These are phyloP conservation scores for Drosophila cognata DNA, from an alignment of 2,888 invertebrate species.

Conservation along the genomic window DNA sequence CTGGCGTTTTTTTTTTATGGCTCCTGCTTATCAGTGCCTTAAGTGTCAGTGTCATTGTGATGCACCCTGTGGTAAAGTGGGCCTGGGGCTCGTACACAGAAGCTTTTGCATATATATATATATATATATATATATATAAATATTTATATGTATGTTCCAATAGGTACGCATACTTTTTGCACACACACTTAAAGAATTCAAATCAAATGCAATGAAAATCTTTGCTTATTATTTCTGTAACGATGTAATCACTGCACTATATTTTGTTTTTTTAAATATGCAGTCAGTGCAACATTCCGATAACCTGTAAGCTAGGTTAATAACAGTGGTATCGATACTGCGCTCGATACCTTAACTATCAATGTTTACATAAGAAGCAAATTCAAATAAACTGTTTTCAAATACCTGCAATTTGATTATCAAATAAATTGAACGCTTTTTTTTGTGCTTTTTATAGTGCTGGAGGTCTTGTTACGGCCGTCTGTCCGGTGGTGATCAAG, in stretches of 20 bases:
- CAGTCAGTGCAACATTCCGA: not conserved
- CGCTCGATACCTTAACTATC: not conserved
- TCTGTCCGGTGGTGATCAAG: slow-evolving; percentile 94
- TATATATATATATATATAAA: not conserved
- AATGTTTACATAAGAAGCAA: not conserved
- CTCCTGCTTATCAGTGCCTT: slow-evolving; percentile 59
- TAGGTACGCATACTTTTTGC: not conserved
- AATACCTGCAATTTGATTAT: not conserved
- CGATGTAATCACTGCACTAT: not conserved
- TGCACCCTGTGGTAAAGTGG: slow-evolving; percentile 72
- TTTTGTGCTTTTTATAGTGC: slow-evolving; percentile 87
- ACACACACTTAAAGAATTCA: not conserved
- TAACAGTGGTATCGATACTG: not conserved
- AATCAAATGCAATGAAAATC: not conserved
- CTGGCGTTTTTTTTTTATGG: slow-evolving; percentile 44
- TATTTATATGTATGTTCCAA: not conserved
- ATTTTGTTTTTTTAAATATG: not conserved
- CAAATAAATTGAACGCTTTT: not conserved
- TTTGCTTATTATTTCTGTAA: not conserved
- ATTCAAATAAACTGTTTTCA: not conserved
- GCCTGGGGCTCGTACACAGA: slow-evolving; percentile 37
- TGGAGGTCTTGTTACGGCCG: slow-evolving; percentile 95
- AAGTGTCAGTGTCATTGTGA: slow-evolving; percentile 59
- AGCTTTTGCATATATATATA: slow-evolving; percentile 8
- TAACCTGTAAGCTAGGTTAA: not conserved